Percentiles rank a stretch among this genome's conserved stretches.
phyloP scores from a whole-genome alignment of 1,140 invertebrate genomes.

The Drosophila littoralis region DNA sequence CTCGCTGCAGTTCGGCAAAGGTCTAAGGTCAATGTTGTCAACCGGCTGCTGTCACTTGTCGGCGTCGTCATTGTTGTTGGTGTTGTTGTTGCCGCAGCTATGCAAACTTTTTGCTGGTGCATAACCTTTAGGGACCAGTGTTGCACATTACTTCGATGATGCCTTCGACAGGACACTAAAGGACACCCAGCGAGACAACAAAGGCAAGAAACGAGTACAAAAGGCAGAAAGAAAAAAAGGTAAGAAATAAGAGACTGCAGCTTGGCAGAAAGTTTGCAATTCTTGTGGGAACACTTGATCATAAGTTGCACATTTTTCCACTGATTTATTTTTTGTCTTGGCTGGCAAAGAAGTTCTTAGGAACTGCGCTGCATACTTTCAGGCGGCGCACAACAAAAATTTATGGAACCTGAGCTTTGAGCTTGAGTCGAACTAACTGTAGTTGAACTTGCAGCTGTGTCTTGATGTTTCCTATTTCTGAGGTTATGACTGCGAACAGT shows the following conservation, averaged over 20 bases:
- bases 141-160: conserved; percentile 77
- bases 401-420: conserved; percentile 51
- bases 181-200: conserved; percentile 62
- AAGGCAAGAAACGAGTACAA: conserved; percentile 32
- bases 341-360: conserved; percentile 22
- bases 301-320: conserved; percentile 77
- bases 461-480: conserved; percentile 27
- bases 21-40: conserved; percentile 66
- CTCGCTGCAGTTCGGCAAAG: conserved; percentile 4
- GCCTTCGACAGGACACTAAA: conserved; percentile 64
- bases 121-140: conserved; percentile 36
- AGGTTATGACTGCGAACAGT: conserved; percentile 44
- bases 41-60: conserved; percentile 26
- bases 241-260: conserved; percentile 8
- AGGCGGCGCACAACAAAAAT: conserved; percentile 48
- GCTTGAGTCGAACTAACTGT: conserved; percentile 17
- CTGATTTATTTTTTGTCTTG: conserved; percentile 68
- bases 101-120: conserved; percentile 64
- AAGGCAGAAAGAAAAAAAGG: neutral
- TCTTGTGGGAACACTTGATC: conserved; percentile 82
- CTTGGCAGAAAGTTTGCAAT: conserved; percentile 72
- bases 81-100: conserved; percentile 41
- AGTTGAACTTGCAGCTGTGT: neutral
- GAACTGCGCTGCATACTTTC: conserved; percentile 47
- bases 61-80: neutral